phyloP scores from a whole-genome alignment of 2,113 vertebrate genomes.

The Neodontobutis hainanensis region DNA sequence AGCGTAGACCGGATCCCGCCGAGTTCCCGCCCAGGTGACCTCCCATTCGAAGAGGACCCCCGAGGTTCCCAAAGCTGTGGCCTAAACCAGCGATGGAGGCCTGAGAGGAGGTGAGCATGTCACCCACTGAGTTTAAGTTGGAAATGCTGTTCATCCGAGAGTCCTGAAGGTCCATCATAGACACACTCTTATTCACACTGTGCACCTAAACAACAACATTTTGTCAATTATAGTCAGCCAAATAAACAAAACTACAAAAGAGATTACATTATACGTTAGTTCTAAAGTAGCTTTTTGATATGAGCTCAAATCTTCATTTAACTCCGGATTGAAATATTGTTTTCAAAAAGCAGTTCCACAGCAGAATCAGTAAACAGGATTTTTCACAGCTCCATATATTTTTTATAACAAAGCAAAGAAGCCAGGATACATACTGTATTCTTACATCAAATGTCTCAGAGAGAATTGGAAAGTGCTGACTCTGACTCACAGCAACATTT shows the following conservation, averaged over 20 bases:
- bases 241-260: not conserved
- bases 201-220: slow-evolving; percentile 77
- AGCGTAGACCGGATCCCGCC: slow-evolving; percentile 86
- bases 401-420: not conserved
- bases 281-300: too few relatives aligned
- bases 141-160: slow-evolving; percentile 94
- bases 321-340: not conserved
- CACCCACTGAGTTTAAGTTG: slow-evolving; percentile 90
- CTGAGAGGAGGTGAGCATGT: slow-evolving; percentile 91
- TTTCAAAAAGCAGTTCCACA: not conserved
- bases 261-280: not conserved
- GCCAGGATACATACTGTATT: not conserved
- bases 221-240: too few relatives aligned
- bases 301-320: not conserved
- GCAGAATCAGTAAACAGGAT: slow-evolving; percentile 1
- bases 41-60: slow-evolving; percentile 84
- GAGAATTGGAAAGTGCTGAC: slow-evolving; percentile 1
- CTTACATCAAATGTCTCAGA: not conserved
- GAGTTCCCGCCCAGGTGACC: slow-evolving; percentile 88
- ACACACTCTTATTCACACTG: slow-evolving; percentile 95
- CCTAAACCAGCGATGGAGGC: slow-evolving; percentile 88
- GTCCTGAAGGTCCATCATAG: slow-evolving; percentile 96
- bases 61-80: slow-evolving; percentile 83
- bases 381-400: not conserved
- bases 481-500: slow-evolving; percentile 8